Conservation (phyloP, 2,797 vertebrate species). For the Monodelphis domestica region DNA sequence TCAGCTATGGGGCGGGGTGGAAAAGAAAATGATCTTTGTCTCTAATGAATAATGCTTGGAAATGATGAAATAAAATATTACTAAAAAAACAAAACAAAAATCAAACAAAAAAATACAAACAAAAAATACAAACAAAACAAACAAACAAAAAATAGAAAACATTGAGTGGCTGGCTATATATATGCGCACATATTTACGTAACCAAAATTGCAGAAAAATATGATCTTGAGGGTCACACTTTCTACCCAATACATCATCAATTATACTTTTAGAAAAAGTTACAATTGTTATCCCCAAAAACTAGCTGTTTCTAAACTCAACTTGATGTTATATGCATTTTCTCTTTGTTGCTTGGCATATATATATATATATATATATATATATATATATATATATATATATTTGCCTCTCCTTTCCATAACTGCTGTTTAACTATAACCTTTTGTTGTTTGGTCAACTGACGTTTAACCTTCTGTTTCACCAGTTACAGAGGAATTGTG, state of each 20-base stretch:
- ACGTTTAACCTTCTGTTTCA: conserved; percentile 92
- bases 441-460: conserved; percentile 94
- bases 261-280: neutral
- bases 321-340: conserved; percentile 92
- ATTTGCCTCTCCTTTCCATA: conserved; percentile 95
- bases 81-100: too few relatives aligned
- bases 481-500: conserved; percentile 92
- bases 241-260: neutral
- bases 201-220: neutral
- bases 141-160: too few relatives aligned
- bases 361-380: too few relatives aligned
- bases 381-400: too few relatives aligned
- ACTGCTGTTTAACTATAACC: conserved; percentile 86
- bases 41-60: too few relatives aligned
- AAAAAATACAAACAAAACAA: too few relatives aligned
- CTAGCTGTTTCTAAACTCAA: conserved; percentile 90
- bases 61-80: too few relatives aligned
- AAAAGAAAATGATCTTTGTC: too few relatives aligned
- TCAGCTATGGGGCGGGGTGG: too few relatives aligned
- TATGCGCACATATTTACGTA: neutral
- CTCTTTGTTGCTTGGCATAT: conserved; percentile 89
- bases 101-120: too few relatives aligned
- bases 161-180: neutral
- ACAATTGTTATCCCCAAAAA: conserved; percentile 90
- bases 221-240: neutral